Evolutionary conservation across 2,113 vertebrate genomes (phyloP), one percentile per base, ranked within the genome.

Genomic region (Illadopsis cleaveri): DNA sequence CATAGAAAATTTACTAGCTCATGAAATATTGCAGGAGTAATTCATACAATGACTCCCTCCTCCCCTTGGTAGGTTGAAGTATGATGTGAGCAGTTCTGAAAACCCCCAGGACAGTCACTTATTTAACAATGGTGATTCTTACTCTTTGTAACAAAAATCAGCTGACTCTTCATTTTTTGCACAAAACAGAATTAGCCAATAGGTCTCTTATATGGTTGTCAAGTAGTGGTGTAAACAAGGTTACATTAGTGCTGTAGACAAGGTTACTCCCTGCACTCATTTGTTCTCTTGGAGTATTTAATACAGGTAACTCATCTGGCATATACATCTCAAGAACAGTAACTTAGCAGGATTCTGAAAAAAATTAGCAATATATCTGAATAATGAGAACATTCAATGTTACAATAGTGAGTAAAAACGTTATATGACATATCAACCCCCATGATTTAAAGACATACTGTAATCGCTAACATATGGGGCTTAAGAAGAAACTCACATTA

Each of bases 1-100:
- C 90, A 91, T 88, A 90, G 94, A 94, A 97, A 97, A 97, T 94
- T 92, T 92, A 95, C 96, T 92, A 93, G 91, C 95, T 94, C 79
- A 57, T 96, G 92, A 97, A 95, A 96, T 96, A 97, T 80, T 93
- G 94, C 89, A 58, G 77, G 69, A 95, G 93, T 94, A 94, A 92
- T 94, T 95, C 85, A 44, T 94, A 40, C 70, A 76, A 37, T 45
- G 60, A 47, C 64, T 96, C 83, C 45, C 68, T 97, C 72, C 76
- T 95, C 61, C 61, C 50, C 50, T 88, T 75, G 71, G 79, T 93
- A 81, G 70, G 56, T 78, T 96, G 90, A 96, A 91, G 94, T 84
- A 95, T 89, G 84, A 92, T 92, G 61, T 76, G 72, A 96, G 65
- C 56, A 82, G 77, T 68, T 94, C 72, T 86, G 89, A 89, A 96